Percentiles rank a stretch among this genome's conserved stretches.
Conservation (phyloP, 2,888 invertebrate genomes). For the Lasioglossum pauxillum region DNA sequence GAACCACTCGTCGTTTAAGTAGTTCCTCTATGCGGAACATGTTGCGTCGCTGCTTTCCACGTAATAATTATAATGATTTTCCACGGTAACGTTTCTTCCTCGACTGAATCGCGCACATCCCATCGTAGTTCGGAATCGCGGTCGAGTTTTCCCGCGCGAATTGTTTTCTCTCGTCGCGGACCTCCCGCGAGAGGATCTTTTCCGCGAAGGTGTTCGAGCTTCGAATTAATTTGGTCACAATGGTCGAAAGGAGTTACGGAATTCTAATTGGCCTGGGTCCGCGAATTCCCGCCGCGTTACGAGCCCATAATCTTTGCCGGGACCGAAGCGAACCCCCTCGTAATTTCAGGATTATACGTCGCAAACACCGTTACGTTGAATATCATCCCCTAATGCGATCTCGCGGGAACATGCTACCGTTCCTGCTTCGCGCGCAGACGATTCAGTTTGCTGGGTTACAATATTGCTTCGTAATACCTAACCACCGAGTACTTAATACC, state of each 20-base stretch:
- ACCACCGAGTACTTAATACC: neutral
- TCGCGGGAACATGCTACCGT: conserved; percentile 28
- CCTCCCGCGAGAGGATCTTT: neutral
- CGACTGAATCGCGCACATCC: neutral
- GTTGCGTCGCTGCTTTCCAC: conserved; percentile 21
- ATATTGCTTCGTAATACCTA: conserved; percentile 3
- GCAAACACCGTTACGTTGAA: conserved; percentile 39
- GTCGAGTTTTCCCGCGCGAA: conserved; percentile 13
- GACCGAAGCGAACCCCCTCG: conserved; percentile 41
- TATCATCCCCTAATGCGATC: conserved; percentile 51
- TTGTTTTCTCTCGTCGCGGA: neutral
- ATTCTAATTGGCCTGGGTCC: conserved; percentile 56
- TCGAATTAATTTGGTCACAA: conserved; percentile 32
- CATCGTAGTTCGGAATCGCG: neutral
- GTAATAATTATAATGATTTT: conserved; percentile 49
- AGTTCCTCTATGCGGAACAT: conserved; percentile 35
- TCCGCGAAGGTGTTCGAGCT: neutral
- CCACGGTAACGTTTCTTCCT: conserved; percentile 11
- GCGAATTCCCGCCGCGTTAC: conserved; percentile 46
- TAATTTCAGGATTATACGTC: conserved; percentile 41
- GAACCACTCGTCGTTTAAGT: conserved; percentile 62
- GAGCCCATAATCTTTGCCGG: conserved; percentile 48
- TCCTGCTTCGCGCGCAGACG: conserved; percentile 6
- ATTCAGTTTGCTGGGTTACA: conserved; percentile 17
- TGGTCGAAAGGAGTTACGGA: conserved; percentile 25